Base-by-base conservation (phyloP, 2,113 vertebrate genomes). In the Python bivittatus region DNA sequence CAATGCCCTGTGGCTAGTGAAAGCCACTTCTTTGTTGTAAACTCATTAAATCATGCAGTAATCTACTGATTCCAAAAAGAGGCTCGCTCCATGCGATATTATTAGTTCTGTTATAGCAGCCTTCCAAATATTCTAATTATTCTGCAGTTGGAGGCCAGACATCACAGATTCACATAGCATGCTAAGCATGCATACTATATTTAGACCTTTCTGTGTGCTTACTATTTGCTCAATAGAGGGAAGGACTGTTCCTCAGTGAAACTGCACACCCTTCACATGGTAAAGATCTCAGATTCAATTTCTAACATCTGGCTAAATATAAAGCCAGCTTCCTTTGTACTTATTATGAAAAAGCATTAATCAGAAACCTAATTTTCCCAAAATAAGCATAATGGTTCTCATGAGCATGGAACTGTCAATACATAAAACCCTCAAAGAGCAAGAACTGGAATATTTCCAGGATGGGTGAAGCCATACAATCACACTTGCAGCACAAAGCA, bases 41-140 rank as follows among this genome's bases (percentile, higher is more conserved):
- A 29, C n/a, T 90, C 33, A 38, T 72, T 11, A 54, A 53, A 22
- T 53, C 38, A 15, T 15, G 44, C 20, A 2, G 33, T 38, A 84
- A 79, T 54, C 7, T 44, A 38, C 2, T 22, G n/a, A 27, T 23
- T 42, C 17, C 33, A 42, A 42, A 79, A 79, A 9, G 33, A 79
- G 33, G 72, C 17, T 72, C 13, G 0, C 11, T 33, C 84, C 33
- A 1, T 42, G 1, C 20, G n/a, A 64, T 86, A 25, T n/a, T 61
- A 42, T 89, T 84, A 91, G 83, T 64, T 92, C 6, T 85, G 87
- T 84, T 87, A 44, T 84, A 48, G 95, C 84, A 57, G 52, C 53
- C 23, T 17, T 56, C 42, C 27, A 33, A n/a, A 20, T 25, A 84
- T 44, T 83, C 4, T 56, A 56, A 38, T 42, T 44, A 84, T 57